phyloP scores from a whole-genome alignment of 2,113 vertebrate genomes.

The Embiotoca jacksoni region DNA sequence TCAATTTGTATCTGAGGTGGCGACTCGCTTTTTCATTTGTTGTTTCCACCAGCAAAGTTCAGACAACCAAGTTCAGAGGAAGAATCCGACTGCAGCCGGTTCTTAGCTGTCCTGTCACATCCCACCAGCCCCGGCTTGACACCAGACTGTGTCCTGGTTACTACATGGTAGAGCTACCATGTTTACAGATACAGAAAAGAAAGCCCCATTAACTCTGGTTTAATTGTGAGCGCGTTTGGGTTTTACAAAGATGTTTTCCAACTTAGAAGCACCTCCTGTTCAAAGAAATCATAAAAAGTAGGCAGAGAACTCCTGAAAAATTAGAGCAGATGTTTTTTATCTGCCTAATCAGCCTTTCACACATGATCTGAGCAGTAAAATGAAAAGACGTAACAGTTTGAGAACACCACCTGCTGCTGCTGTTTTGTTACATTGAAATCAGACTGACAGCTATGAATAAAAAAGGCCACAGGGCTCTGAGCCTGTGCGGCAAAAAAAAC shows the following conservation, averaged over 20 bases:
- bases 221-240: not conserved
- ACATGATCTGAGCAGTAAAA: not conserved
- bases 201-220: not conserved
- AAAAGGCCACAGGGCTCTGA: slow-evolving; percentile 12
- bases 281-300: not conserved
- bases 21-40: not conserved
- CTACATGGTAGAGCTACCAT: not conserved
- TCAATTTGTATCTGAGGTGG: slow-evolving; percentile 25
- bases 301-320: not conserved
- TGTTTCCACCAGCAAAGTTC: slow-evolving; percentile 2
- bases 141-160: not conserved
- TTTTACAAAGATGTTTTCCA: not conserved
- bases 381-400: not conserved
- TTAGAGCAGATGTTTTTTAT: not conserved
- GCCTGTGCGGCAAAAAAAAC: not conserved
- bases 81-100: not conserved
- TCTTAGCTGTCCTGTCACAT: slow-evolving; percentile 4
- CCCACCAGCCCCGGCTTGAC: not conserved
- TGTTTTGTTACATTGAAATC: not conserved
- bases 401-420: slow-evolving; percentile 5
- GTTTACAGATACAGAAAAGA: not conserved
- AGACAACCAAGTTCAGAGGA: not conserved
- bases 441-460: not conserved
- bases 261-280: not conserved
- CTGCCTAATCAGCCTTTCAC: not conserved